A percentile compares a stretch with the other conserved stretches of the same genome.
Evolutionary conservation across 1,140 invertebrate species (phyloP).

Genomic region (Philopotamus ludificatus): DNA sequence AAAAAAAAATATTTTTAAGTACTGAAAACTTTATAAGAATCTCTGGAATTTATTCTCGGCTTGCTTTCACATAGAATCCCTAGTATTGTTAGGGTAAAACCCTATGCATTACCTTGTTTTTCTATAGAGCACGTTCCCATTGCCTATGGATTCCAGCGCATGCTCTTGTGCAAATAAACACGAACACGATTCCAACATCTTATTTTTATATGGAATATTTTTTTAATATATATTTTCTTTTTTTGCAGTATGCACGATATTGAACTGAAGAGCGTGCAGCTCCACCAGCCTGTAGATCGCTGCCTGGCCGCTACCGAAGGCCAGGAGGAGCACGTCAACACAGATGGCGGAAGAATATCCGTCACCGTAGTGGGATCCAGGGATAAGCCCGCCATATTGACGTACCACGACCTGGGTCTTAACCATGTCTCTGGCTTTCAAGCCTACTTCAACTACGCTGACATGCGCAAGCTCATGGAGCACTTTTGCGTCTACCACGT

Average conservation of each 20-base stretch:
- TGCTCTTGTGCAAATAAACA: too few species aligned
- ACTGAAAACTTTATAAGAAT: too few species aligned
- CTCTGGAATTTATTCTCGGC: too few species aligned
- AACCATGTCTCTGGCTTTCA: constrained; percentile 88
- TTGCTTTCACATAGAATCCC: too few species aligned
- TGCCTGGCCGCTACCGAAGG: constrained; percentile 61
- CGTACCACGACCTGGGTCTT: constrained; percentile 95
- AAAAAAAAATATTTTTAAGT: too few species aligned
- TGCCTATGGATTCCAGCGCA: too few species aligned
- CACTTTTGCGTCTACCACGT: constrained; percentile 96
- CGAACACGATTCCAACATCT: too few species aligned
- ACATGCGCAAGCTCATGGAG: constrained; percentile 85
- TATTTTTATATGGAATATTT: too few species aligned
- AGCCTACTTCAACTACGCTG: constrained; percentile 93
- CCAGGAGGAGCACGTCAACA: constrained; percentile 78
- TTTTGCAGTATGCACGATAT: constrained; percentile 79
- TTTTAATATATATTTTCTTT: neutral
- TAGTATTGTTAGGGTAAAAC: too few species aligned
- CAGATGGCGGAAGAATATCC: constrained; percentile 79
- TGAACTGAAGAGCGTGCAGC: constrained; percentile 86
- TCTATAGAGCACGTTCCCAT: too few species aligned
- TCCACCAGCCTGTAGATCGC: constrained; percentile 74
- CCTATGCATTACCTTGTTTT: too few species aligned
- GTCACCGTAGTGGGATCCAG: constrained; percentile 91
- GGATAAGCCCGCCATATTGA: constrained; percentile 89